These are phyloP conservation scores for Gallinago stenura DNA, from an alignment of 2,797 vertebrate species.

Conservation along the genomic window DNA sequence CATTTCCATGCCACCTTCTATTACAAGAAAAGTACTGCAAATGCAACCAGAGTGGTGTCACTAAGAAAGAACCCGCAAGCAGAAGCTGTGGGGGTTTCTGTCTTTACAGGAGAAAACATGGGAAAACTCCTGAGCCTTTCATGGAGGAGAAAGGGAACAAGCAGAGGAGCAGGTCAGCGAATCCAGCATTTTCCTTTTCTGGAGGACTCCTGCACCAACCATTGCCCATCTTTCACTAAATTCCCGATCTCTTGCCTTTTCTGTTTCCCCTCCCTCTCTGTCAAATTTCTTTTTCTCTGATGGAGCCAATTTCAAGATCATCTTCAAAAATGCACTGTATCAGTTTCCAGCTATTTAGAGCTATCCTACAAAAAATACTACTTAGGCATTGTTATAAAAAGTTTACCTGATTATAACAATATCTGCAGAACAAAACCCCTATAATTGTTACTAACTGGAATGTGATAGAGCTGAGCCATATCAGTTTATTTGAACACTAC, in stretches of 20 bases:
- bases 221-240: neutral
- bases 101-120: neutral
- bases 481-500: neutral
- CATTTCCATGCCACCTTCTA: neutral
- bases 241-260: neutral
- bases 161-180: neutral
- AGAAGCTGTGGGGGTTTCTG: neutral
- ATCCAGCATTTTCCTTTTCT: neutral
- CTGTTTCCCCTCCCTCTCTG: neutral
- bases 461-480: neutral
- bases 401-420: neutral
- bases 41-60: neutral
- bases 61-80: neutral
- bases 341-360: conserved; percentile 23
- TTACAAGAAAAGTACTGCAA: neutral
- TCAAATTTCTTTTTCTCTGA: neutral
- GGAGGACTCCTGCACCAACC: neutral
- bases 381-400: neutral
- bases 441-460: neutral
- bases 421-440: neutral
- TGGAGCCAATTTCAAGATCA: neutral
- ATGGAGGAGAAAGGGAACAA: neutral
- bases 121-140: neutral
- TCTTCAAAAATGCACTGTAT: conserved; percentile 6
- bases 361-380: conserved; percentile 22